A percentile compares a stretch with the other conserved stretches of the same genome.
Conservation (phyloP, 2,113 vertebrate genomes). For the Brachirus orientalis region DNA sequence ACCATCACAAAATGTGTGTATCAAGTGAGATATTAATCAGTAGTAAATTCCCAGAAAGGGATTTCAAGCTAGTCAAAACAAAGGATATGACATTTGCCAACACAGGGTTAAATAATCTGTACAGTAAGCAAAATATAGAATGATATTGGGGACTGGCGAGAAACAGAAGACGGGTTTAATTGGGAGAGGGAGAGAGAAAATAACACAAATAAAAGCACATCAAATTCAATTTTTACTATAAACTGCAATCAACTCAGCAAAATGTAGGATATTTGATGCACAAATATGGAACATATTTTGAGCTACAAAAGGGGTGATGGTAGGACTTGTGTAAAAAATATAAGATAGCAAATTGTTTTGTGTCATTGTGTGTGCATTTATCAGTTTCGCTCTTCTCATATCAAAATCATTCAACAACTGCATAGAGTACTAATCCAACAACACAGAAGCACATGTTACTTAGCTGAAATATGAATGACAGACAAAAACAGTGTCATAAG, state of each 20-base stretch:
- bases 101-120: background rate
- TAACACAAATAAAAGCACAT: no score
- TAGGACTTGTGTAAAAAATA: no score
- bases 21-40: slow-evolving; percentile 15
- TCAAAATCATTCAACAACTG: slow-evolving; percentile 16
- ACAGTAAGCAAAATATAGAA: background rate
- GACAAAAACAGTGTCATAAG: slow-evolving; percentile 16
- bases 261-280: background rate
- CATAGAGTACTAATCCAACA: background rate
- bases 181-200: background rate
- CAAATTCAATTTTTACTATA: no score
- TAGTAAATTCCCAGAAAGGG: slow-evolving; percentile 17
- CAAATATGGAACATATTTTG: background rate
- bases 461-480: slow-evolving; percentile 6
- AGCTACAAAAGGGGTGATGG: no score
- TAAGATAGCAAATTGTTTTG: no score
- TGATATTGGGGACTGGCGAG: background rate
- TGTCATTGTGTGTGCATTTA: no score
- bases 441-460: slow-evolving; percentile 1
- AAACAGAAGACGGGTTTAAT: background rate
- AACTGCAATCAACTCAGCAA: background rate
- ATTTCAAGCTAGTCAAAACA: slow-evolving; percentile 24
- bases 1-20: background rate
- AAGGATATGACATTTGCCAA: slow-evolving; percentile 2
- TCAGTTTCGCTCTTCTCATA: slow-evolving; percentile 9